Evolutionary conservation across 2,888 invertebrate species (phyloP), one percentile per base, ranked within the genome.

Genomic region (Meandrusa payeni): DNA sequence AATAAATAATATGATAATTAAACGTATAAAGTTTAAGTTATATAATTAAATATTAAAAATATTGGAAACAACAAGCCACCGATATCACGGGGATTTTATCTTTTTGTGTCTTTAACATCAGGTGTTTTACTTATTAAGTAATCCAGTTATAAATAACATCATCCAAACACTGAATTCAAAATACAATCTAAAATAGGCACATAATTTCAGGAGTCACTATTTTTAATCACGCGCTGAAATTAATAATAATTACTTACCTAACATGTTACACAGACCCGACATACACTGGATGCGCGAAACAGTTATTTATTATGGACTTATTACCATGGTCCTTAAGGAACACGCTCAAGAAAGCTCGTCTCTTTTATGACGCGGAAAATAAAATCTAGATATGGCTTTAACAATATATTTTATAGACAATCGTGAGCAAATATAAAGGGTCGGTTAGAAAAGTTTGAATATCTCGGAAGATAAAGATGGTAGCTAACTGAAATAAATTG

Each of bases 221-320:
- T 49, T 48, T 54, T 47, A 52, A 52, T 55, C 47, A 53, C 26
- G 34, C 43, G 13, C 46, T 26, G 20, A 36, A 46, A 51, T 50
- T 43, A 48, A 52, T 54, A 49, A 49, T 50, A 55, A 52, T 52
- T 47, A 50, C 31, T 40, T 43, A 37, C 20, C 6, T 42, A 51
- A 49, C 52, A 43, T 36, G 47, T 47, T 45, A 37, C 34, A 24
- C 39, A 45, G 36, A 50, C 47, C 55, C 20, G 12, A 44, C 38
- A 44, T 44, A 57, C 51, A 57, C 52, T 50, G 61, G 48, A 52
- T 64, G 64, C 64, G 64, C 63, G 51, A 50, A 59, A 50, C 51
- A 72, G 66, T 75, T 73, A 73, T 80, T 78, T 73, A 63, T 79
- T 69, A 70, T 58, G 42, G 61, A 68, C 72, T 76, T 76, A 79